Percentiles rank a stretch among this genome's conserved stretches.
These are phyloP conservation scores for Anthopleura xanthogrammica DNA, from an alignment of 92 coral and sea anemone genomes.

Conservation along the genomic window DNA sequence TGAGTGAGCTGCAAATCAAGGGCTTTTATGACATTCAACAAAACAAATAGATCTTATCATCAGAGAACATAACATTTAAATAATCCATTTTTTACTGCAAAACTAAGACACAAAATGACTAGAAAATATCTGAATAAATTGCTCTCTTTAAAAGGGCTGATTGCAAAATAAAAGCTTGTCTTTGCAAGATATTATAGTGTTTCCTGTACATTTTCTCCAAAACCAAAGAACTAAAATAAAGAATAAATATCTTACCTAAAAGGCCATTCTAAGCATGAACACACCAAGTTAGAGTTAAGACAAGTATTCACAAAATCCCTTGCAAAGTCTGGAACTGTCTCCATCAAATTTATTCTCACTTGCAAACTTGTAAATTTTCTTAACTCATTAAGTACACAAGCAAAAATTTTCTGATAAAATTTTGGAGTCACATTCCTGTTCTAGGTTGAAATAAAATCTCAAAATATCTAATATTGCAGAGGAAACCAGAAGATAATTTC, in stretches of 20 bases:
- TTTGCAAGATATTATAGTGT: neutral
- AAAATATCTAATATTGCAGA: neutral
- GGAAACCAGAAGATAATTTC: neutral
- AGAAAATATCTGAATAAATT: neutral
- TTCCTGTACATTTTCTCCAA: neutral
- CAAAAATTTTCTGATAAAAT: neutral
- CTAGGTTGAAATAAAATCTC: neutral
- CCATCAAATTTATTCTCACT: conserved; percentile 53
- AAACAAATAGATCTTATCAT: neutral
- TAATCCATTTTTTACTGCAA: neutral
- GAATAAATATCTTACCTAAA: conserved; percentile 55
- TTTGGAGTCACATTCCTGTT: neutral
- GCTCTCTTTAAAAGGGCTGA: conserved; percentile 7
- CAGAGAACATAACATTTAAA: neutral
- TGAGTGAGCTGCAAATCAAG: neutral
- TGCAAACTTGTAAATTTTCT: neutral
- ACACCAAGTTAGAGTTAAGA: conserved; percentile 61
- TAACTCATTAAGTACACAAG: neutral
- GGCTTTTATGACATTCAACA: neutral
- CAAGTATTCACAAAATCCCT: conserved; percentile 73
- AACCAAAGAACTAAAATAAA: neutral
- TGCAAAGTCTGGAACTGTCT: conserved; percentile 88
- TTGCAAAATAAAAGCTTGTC: conserved; percentile 9
- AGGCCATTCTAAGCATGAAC: conserved; percentile 76
- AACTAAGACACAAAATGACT: neutral